Evolutionary conservation across 1,140 invertebrate genomes (phyloP).

Genomic region (Magallana gigas): DNA sequence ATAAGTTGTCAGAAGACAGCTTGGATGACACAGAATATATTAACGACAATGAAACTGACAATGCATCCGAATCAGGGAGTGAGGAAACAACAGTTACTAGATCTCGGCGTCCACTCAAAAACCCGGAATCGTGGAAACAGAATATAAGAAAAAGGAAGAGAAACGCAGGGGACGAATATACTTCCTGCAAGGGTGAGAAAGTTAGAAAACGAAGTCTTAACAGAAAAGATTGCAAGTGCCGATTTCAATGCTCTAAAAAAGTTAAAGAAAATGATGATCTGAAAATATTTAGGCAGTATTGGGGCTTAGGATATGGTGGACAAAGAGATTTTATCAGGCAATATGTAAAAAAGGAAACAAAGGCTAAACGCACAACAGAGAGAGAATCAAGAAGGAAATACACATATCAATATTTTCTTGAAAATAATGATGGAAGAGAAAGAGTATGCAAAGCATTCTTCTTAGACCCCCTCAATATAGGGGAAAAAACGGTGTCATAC

Average conservation of each 20-base stretch:
- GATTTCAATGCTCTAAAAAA: conserved; percentile 12
- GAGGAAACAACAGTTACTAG: not conserved
- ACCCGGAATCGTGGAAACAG: not conserved
- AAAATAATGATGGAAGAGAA: not conserved
- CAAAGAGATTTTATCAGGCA: not conserved
- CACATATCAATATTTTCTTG: not conserved
- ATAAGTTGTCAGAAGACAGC: not conserved
- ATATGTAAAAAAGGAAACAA: not conserved
- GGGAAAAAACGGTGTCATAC: not conserved
- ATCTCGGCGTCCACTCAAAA: not conserved
- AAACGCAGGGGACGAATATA: conserved; percentile 36
- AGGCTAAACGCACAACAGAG: not conserved
- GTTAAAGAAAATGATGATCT: not conserved
- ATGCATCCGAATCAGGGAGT: too few species aligned
- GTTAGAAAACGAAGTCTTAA: not conserved
- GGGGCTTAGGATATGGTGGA: not conserved
- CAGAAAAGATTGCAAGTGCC: not conserved
- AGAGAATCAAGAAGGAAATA: conserved; percentile 9
- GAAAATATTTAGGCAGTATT: not conserved
- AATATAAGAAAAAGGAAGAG: conserved; percentile 22
- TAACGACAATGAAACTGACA: not conserved
- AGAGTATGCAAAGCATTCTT: conserved; percentile 15
- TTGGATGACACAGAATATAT: not conserved
- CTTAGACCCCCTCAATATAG: not conserved
- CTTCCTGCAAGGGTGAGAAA: conserved; percentile 2